These are phyloP conservation scores for Etia nguti DNA, from an alignment of 2,113 vertebrate genomes.

Conservation along the genomic window DNA sequence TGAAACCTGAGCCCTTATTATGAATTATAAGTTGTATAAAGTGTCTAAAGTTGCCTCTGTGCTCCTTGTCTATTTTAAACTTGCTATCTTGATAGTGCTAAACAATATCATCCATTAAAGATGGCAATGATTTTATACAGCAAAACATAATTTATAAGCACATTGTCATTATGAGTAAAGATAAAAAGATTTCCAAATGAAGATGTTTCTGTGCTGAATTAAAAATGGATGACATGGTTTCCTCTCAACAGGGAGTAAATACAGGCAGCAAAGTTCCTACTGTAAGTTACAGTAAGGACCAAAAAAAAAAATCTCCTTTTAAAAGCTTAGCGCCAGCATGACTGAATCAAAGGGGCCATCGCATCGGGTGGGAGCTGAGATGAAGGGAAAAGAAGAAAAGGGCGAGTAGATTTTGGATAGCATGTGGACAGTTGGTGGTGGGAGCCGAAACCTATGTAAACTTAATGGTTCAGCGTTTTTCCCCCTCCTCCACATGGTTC, in stretches of 20 bases:
- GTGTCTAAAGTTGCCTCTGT: not conserved
- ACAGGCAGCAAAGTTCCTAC: not conserved
- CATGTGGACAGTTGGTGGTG: conserved; percentile 16
- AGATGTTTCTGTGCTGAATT: conserved; percentile 5
- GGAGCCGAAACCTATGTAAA: conserved; percentile 45
- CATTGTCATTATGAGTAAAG: not conserved
- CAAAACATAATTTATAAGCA: not conserved
- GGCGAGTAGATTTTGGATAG: conserved; percentile 12
- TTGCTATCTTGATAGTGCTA: not conserved
- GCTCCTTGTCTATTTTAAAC: not conserved
- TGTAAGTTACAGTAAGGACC: conserved; percentile 14
- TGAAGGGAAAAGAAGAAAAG: conserved; percentile 17
- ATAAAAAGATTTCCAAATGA: conserved; percentile 12
- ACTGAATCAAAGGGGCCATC: conserved; percentile 37
- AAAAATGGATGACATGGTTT: not conserved
- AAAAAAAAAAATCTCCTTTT: not conserved
- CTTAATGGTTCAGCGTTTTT: conserved; percentile 17
- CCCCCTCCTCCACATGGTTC: conserved; percentile 12
- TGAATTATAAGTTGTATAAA: accelerated
- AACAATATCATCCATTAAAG: not conserved
- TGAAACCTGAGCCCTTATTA: not conserved
- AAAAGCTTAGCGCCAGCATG: conserved; percentile 33
- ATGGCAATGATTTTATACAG: not conserved
- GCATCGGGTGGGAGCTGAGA: conserved; percentile 2
- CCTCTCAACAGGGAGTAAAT: not conserved